Conservation (phyloP, 2,888 invertebrate species). For the Amphipoea oculea region DNA sequence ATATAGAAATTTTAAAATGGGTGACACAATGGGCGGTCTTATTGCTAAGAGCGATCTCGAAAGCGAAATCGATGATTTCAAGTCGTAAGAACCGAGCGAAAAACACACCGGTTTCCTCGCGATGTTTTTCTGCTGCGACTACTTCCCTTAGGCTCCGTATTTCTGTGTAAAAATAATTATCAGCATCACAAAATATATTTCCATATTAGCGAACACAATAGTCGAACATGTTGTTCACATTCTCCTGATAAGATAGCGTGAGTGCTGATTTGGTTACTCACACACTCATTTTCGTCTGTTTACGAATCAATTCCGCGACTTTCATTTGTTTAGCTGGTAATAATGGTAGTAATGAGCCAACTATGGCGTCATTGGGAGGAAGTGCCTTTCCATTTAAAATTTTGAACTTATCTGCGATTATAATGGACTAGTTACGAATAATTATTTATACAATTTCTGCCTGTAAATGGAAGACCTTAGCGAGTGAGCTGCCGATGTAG, state of each 20-base stretch:
- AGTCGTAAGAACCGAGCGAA: not conserved
- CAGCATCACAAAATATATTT: constrained; percentile 19
- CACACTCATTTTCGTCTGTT: constrained; percentile 12
- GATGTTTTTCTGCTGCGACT: not conserved
- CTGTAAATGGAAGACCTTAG: not conserved
- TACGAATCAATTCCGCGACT: constrained; percentile 16
- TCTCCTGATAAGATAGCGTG: constrained; percentile 34
- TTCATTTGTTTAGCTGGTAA: constrained; percentile 22
- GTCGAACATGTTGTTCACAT: constrained; percentile 7
- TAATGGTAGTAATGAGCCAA: not conserved
- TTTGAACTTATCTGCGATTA: not conserved
- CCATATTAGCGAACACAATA: constrained; percentile 15
- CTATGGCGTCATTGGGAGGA: constrained; percentile 26
- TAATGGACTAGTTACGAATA: not conserved
- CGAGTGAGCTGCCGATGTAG: not conserved
- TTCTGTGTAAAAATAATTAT: constrained; percentile 15
- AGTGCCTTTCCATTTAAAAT: not conserved
- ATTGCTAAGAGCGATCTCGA: too few species aligned
- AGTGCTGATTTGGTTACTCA: constrained; percentile 23
- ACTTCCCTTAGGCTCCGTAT: not conserved
- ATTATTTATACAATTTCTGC: not conserved
- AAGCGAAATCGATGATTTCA: not conserved
- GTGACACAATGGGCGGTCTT: too few species aligned
- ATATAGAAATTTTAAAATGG: too few species aligned
- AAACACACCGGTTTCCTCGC: not conserved